These are phyloP conservation scores for Ibidorhyncha struthersii DNA, from an alignment of 2,113 vertebrate genomes.

Conservation along the genomic window DNA sequence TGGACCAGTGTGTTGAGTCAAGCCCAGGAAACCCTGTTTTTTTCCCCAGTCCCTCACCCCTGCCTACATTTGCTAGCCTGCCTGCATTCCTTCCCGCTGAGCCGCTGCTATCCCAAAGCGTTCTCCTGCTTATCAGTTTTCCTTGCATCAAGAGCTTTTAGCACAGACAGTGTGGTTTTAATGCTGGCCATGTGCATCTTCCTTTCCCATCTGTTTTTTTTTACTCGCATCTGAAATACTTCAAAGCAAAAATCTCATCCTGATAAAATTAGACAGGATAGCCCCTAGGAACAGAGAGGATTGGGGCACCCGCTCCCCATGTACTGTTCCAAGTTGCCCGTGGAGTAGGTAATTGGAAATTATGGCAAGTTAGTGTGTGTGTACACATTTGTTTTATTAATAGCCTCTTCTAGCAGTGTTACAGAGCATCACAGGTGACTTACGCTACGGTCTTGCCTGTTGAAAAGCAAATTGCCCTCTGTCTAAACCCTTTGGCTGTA, in stretches of 20 bases:
- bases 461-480: background rate
- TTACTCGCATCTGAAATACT: background rate
- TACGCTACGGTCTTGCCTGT: background rate
- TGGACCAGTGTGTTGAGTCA: background rate
- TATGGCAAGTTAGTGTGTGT: background rate
- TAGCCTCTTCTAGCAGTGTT: background rate
- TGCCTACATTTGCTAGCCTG: background rate
- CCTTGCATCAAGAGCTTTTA: background rate
- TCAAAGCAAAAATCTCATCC: background rate
- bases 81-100: background rate
- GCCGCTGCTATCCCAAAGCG: background rate
- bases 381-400: background rate
- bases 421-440: background rate
- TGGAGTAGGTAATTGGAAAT: background rate
- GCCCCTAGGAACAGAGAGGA: background rate
- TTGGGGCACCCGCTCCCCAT: background rate
- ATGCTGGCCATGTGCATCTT: conserved; percentile 4
- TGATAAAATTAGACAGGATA: background rate
- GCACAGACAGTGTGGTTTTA: background rate
- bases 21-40: background rate
- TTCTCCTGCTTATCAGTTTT: background rate
- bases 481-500: background rate
- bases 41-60: background rate
- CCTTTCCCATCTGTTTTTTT: conserved; percentile 8
- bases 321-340: background rate